Base-by-base conservation (phyloP, 2,888 invertebrate genomes). In the Caenorhabditis sp. region DNA sequence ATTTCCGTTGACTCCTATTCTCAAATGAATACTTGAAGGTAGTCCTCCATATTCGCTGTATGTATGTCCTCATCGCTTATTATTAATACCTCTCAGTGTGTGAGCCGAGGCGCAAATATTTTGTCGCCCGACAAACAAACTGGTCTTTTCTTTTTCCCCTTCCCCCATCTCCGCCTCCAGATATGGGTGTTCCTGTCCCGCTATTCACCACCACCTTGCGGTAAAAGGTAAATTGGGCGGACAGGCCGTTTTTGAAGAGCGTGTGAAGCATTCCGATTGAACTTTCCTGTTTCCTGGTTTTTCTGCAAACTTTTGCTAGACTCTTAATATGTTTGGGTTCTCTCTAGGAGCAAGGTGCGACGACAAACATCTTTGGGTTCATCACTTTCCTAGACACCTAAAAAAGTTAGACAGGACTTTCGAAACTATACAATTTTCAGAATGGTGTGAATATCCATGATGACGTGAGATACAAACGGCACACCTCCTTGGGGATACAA, bases 71-170 rank as follows among this genome's bases (percentile, higher is more conserved):
- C 31, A 35, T 35, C 31, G n/a, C 24, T 26, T 47, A 49, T 51
- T 68, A 68, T 47, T 49, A 68, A 68, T 26, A 47, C 22, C 54
- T 47, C 19, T 26, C 28, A 16, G 22, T 72, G 28, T 59, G 73
- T 64, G 74, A 74, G 64, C 73, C 73, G 47, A 51, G 41, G 73
- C 73, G 63, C 73, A 73, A 73, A 77, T 69, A 69, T 69, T 68
- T 77, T 69, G 66, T 35, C 68, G 38, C 19, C 54, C 51, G 54
- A 12, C 41, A 49, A 28, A 63, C 64, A 64, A 73, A 73, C 49
- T n/a, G 47, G 61, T 73, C 72, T 59, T 70, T n/a, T 64, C 69
- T 56, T 14, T 56, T 44, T 38, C 31, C 59, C 41, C 31, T 41
- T 72, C 77, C 51, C 61, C 41, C 56, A 47, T 26, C 49, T 49